These are phyloP conservation scores for Trididemnum clinides DNA, from an alignment of 23 tunicate species.

Conservation along the genomic window DNA sequence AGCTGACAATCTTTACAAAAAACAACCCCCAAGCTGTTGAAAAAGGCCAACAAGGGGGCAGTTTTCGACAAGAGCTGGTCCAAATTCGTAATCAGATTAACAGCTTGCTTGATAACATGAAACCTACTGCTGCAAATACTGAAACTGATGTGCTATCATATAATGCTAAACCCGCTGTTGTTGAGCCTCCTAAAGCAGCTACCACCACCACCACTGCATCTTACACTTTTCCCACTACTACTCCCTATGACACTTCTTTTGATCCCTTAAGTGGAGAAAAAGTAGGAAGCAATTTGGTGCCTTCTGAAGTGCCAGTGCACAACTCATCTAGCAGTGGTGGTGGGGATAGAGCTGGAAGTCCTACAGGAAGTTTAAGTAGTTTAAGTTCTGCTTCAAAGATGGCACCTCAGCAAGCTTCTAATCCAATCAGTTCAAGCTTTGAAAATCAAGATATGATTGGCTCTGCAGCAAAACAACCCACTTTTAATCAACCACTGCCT, in stretches of 20 bases:
- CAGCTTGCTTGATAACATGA: constrained; percentile 47
- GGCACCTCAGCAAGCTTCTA: neutral
- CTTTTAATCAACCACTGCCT: constrained; percentile 6
- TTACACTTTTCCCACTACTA: neutral
- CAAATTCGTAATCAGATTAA: constrained; percentile 75
- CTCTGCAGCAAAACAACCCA: neutral
- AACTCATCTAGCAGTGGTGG: neutral
- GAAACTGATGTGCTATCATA: too few species aligned
- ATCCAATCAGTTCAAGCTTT: constrained; percentile 1
- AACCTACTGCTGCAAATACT: neutral
- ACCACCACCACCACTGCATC: constrained; percentile 5
- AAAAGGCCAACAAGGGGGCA: neutral
- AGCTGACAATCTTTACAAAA: constrained; percentile 74
- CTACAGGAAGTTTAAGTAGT: constrained; percentile 47
- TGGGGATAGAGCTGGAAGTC: constrained; percentile 52
- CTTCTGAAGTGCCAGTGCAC: neutral
- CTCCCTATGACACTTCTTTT: constrained; percentile 45
- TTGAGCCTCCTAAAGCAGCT: constrained; percentile 1
- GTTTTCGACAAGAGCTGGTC: constrained; percentile 48
- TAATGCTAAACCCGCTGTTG: too few species aligned
- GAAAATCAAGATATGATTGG: neutral
- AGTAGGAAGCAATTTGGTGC: neutral
- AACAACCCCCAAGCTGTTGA: constrained; percentile 37
- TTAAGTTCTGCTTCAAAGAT: neutral
- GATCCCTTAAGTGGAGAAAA: constrained; percentile 48